phyloP scores from a whole-genome alignment of 2,113 vertebrate species.

The zebrafish (Danio rerio) region DNA sequence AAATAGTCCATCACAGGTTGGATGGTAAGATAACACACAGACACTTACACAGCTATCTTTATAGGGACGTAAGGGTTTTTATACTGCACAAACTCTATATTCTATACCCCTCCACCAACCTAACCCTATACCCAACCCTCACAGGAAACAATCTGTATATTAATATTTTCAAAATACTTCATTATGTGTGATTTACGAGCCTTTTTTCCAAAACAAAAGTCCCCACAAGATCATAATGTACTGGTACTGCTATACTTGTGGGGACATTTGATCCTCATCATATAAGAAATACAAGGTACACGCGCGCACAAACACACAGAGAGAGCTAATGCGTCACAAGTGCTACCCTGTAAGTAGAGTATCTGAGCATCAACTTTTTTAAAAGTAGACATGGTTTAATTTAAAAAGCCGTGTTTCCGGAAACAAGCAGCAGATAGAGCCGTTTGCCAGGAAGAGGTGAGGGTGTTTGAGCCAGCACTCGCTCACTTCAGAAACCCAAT shows the following conservation, averaged over 20 bases:
- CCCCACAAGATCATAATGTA: not conserved
- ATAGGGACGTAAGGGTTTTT: too few species aligned
- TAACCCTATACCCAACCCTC: too few species aligned
- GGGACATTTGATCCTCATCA: too few species aligned
- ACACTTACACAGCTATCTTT: not conserved
- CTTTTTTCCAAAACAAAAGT: too few species aligned
- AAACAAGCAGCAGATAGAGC: not conserved
- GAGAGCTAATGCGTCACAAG: not conserved
- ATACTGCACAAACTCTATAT: too few species aligned
- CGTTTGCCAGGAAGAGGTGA: constrained; percentile 41
- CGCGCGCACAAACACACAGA: too few species aligned
- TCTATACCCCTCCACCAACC: too few species aligned
- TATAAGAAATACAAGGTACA: too few species aligned
- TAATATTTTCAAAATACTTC: too few species aligned
- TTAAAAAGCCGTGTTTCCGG: constrained; percentile 44
- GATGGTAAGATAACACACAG: not conserved
- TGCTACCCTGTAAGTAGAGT: not conserved
- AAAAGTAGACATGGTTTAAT: constrained; percentile 33
- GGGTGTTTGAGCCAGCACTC: constrained; percentile 14
- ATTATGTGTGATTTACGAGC: too few species aligned
- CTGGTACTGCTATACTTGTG: too few species aligned
- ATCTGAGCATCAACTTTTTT: not conserved
- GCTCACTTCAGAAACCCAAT: constrained; percentile 51
- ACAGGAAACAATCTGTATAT: too few species aligned
- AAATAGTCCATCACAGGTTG: constrained; percentile 42